These are phyloP conservation scores for Amphiprion ocellaris DNA, from an alignment of 2,113 vertebrate species.

Conservation along the genomic window DNA sequence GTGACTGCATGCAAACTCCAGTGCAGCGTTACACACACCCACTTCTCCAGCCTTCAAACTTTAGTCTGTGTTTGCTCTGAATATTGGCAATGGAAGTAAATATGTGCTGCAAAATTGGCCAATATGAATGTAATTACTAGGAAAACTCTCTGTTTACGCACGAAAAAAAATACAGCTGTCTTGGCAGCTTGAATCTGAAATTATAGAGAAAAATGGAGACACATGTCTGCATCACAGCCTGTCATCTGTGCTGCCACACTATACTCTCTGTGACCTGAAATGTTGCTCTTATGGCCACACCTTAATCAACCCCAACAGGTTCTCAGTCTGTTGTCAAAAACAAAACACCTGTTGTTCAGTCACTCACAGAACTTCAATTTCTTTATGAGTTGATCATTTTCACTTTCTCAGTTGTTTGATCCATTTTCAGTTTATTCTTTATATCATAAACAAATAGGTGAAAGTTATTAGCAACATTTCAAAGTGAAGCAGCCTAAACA, in stretches of 20 bases:
- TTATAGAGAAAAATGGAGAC: background rate
- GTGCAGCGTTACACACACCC: background rate
- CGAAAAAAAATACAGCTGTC: background rate
- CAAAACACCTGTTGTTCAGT: background rate
- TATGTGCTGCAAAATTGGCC: constrained; percentile 1
- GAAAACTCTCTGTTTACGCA: background rate
- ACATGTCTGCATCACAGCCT: background rate
- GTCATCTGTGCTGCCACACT: background rate
- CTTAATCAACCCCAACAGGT: background rate
- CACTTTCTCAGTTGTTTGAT: too few species aligned
- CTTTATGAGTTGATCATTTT: too few species aligned
- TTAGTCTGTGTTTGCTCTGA: background rate
- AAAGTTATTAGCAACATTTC: too few species aligned
- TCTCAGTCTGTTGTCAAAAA: background rate
- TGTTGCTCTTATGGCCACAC: background rate
- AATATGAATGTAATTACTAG: constrained; percentile 3
- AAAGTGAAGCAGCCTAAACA: background rate
- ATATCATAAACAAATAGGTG: too few species aligned
- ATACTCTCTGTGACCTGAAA: background rate
- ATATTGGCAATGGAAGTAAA: background rate
- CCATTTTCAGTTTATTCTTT: too few species aligned
- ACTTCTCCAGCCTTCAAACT: background rate
- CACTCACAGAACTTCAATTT: too few species aligned
- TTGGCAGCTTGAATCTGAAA: constrained; percentile 5
- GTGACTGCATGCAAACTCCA: too few species aligned